These are phyloP conservation scores for Polypedilum pembai DNA, from an alignment of 1,140 invertebrate species.

Conservation along the genomic window DNA sequence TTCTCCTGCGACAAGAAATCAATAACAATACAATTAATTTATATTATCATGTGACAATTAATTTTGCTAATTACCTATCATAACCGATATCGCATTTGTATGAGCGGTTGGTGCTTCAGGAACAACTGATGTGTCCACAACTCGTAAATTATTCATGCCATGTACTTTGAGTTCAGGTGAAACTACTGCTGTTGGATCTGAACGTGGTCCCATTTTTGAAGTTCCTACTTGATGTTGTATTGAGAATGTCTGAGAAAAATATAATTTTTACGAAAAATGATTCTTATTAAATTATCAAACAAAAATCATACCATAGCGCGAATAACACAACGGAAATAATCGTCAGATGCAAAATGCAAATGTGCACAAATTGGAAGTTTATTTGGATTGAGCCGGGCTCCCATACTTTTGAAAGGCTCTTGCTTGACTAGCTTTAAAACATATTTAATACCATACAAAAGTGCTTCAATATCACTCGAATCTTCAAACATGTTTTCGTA, in stretches of 20 bases:
- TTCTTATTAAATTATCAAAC: too few species aligned
- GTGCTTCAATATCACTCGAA: constrained; percentile 55
- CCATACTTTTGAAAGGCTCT: constrained; percentile 53
- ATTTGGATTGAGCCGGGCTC: constrained; percentile 48
- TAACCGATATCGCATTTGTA: constrained; percentile 63
- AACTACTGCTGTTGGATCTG: constrained; percentile 63
- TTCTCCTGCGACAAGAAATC: constrained; percentile 46
- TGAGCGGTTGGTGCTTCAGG: constrained; percentile 63
- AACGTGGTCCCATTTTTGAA: constrained; percentile 65
- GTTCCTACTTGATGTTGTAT: constrained; percentile 65
- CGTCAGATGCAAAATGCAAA: constrained; percentile 47
- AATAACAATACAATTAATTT: not conserved
- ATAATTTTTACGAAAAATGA: too few species aligned
- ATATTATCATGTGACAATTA: not conserved
- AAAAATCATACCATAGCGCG: constrained; percentile 46
- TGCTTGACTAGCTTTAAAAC: constrained; percentile 52
- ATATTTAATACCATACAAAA: constrained; percentile 60
- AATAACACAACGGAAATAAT: constrained; percentile 68
- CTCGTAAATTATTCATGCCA: constrained; percentile 59
- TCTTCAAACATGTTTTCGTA: constrained; percentile 66
- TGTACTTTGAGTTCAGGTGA: constrained; percentile 61
- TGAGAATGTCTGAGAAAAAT: constrained; percentile 40
- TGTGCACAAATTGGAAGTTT: constrained; percentile 53
- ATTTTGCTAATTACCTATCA: constrained; percentile 58
- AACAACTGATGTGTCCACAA: constrained; percentile 70